Evolutionary conservation across 2,113 vertebrate species (phyloP), one percentile per base, ranked within the genome.

Genomic region (Ceyx melanurus): DNA sequence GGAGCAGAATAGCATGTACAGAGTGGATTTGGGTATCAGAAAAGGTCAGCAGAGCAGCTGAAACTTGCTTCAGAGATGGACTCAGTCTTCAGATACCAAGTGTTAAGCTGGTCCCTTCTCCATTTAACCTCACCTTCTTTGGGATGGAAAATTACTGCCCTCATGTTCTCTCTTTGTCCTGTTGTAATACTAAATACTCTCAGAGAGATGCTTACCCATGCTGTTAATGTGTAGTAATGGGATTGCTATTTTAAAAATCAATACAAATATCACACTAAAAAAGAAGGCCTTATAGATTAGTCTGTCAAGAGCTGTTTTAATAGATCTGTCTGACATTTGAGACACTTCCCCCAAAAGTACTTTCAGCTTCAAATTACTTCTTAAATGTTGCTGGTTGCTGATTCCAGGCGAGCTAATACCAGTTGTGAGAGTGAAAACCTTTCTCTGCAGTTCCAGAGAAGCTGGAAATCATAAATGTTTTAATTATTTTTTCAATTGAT

Each of bases 211-310:
- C 72, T 94, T 92, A 82, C 88, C 92, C 46, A 51, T 92, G 93
- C 94, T 86, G 79, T 92, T 96, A 96, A 95, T 96, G 95, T 95
- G 93, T 91, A 86, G 93, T 96, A 96, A 96, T 96, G 95, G 94
- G 88, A 74, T 91, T 70, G 92, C 85, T 92, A 94, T 95, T 95
- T 96, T 86, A 89, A 92, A 96, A 96, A 96, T 96, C 95, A 2
- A 96, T 96, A 91, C 67, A 74, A 88, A 86, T 91, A 90, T 94
- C 92, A 95, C 93, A 54, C 90, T 88, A n/a, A 80, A 90, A 89
- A 91, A 86, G 79, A 73, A 85, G 33, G 60, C 56, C 60, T 92
- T 89, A 91, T 86, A 66, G 90, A 95, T 95, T 88, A 77, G 75
- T 80, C 92, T 91, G 90, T 95, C 88, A 90, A 90, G 90, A 92